Evolutionary conservation across 2,113 vertebrate genomes (phyloP).

Genomic region (Nothobranchius furzeri): DNA sequence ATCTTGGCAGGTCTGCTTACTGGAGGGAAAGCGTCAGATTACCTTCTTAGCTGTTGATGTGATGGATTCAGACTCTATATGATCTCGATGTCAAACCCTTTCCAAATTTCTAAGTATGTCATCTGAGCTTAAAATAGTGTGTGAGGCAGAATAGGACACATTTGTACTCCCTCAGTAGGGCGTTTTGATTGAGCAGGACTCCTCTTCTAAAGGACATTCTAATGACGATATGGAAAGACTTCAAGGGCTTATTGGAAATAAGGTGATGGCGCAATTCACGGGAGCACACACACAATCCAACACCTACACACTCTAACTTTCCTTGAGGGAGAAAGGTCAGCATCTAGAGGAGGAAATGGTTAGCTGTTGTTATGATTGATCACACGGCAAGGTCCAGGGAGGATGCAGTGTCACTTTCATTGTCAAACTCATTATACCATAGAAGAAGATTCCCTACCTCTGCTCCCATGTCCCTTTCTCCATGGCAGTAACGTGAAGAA

Average conservation of each 20-base stretch:
- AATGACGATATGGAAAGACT: conserved; percentile 36
- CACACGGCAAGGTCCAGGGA: conserved; percentile 71
- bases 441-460: conserved; percentile 56
- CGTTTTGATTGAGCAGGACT: conserved; percentile 10
- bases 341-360: conserved; percentile 72
- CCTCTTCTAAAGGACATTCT: conserved; percentile 49
- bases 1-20: conserved; percentile 41
- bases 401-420: conserved; percentile 77
- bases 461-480: conserved; percentile 53
- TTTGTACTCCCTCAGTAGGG: conserved; percentile 6
- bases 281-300: conserved; percentile 25
- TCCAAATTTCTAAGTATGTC: conserved; percentile 11
- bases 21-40: conserved; percentile 40
- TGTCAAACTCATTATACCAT: conserved; percentile 77
- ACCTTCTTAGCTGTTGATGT: conserved; percentile 42
- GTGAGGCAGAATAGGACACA: conserved; percentile 16
- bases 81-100: conserved; percentile 18
- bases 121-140: conserved; percentile 42
- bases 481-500: conserved; percentile 51
- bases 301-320: conserved; percentile 43
- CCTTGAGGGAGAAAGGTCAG: conserved; percentile 75
- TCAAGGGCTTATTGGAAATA: conserved; percentile 58
- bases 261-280: conserved; percentile 37
- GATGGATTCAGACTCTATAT: conserved; percentile 40
- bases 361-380: conserved; percentile 78